These are phyloP conservation scores for Eupeodes latifasciatus DNA, from an alignment of 2,888 invertebrate genomes.

Conservation along the genomic window DNA sequence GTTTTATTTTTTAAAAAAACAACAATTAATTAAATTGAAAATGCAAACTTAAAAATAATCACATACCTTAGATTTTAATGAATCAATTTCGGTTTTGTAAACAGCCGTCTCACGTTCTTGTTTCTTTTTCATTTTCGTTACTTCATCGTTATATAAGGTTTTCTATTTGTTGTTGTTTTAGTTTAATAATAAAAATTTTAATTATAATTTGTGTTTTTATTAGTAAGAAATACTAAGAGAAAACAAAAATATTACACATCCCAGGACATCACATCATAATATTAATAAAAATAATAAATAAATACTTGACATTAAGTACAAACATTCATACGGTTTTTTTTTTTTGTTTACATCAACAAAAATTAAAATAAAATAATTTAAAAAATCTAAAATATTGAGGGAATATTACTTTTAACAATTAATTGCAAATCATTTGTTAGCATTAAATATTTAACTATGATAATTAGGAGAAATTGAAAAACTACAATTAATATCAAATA, in stretches of 20 bases:
- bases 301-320: conserved; percentile 27
- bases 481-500: conserved; percentile 79
- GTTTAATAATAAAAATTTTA: conserved; percentile 20
- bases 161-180: conserved; percentile 78
- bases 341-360: background rate
- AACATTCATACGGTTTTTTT: background rate
- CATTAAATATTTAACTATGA: conserved; percentile 78
- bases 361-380: conserved; percentile 15
- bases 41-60: background rate
- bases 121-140: conserved; percentile 82
- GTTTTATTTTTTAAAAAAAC: background rate
- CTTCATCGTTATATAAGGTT: conserved; percentile 82
- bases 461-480: conserved; percentile 78
- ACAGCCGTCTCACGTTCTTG: conserved; percentile 81
- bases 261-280: conserved; percentile 77
- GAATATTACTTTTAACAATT: conserved; percentile 79
- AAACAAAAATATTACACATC: conserved; percentile 52
- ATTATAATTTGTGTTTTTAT: conserved; percentile 68
- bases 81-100: conserved; percentile 79
- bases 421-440: conserved; percentile 79
- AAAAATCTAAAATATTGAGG: conserved; percentile 77
- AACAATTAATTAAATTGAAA: conserved; percentile 29
- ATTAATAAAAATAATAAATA: conserved; percentile 33
- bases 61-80: conserved; percentile 79
- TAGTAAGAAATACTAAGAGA: conserved; percentile 45